A percentile compares a stretch with the other conserved stretches of the same genome.
phyloP scores from a whole-genome alignment of 2,113 vertebrate species.

The Hippolais icterina region DNA sequence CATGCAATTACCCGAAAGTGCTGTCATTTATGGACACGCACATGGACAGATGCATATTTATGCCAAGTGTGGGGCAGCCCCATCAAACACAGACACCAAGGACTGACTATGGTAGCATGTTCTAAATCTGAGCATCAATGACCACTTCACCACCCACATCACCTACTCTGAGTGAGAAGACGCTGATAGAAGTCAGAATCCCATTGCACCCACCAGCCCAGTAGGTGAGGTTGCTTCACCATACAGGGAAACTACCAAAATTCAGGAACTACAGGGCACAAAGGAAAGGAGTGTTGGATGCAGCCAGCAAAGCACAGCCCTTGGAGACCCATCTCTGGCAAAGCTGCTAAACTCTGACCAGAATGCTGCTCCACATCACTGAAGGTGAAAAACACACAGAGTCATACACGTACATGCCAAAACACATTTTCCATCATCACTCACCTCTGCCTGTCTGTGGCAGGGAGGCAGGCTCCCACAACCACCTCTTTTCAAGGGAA shows the following conservation, averaged over 20 bases:
- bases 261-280: neutral
- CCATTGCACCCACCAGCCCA: neutral
- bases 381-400: neutral
- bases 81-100: neutral
- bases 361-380: neutral
- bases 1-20: accelerated
- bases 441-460: neutral
- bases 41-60: accelerated
- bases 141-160: accelerated
- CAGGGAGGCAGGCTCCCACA: neutral
- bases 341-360: neutral
- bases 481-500: neutral
- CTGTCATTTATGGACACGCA: neutral
- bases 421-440: neutral
- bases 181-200: neutral
- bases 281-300: neutral
- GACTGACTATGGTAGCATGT: accelerated
- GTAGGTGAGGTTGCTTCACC: neutral
- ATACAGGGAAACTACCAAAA: neutral
- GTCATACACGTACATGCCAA: neutral
- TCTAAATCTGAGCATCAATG: neutral
- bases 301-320: neutral
- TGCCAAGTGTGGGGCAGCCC: neutral
- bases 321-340: neutral
- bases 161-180: neutral